Percentiles rank a stretch among this genome's conserved stretches.
Conservation (phyloP, 2,113 vertebrate species). For the Microtus oregoni region DNA sequence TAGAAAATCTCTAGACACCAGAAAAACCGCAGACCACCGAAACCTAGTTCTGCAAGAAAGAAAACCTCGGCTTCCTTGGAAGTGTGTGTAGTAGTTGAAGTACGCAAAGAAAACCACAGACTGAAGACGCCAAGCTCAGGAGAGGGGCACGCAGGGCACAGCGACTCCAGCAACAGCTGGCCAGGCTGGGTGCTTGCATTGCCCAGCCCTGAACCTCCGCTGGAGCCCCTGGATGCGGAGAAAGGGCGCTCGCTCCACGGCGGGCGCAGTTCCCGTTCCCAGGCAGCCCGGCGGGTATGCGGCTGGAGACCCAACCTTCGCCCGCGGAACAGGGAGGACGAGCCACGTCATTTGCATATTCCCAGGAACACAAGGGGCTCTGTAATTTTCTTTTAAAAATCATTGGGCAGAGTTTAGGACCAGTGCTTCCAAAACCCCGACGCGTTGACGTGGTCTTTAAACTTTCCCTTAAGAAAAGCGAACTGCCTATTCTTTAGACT, state of each 20-base stretch:
- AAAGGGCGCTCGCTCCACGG: background rate
- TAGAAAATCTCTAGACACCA: background rate
- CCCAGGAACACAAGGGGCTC: conserved; percentile 56
- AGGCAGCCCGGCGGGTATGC: conserved; percentile 36
- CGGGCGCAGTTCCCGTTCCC: background rate
- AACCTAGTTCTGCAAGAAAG: background rate
- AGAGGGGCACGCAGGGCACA: background rate
- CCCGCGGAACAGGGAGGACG: background rate
- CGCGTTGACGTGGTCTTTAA: conserved; percentile 57
- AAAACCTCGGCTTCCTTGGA: background rate
- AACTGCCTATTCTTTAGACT: conserved; percentile 83
- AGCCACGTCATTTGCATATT: conserved; percentile 63
- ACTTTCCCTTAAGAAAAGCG: conserved; percentile 63
- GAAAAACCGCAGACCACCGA: background rate
- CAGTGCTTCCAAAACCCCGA: conserved; percentile 62
- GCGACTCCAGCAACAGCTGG: background rate
- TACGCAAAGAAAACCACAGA: background rate
- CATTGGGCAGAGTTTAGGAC: conserved; percentile 38
- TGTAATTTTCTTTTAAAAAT: conserved; percentile 75
- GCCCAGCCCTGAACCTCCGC: background rate
- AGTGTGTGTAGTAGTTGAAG: background rate
- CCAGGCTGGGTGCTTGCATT: background rate
- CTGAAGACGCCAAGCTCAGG: background rate
- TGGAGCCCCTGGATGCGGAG: background rate
- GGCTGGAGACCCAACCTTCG: background rate